Evolutionary conservation across 2,113 vertebrate species (phyloP).

Genomic region (Ageneiosus marmoratus): DNA sequence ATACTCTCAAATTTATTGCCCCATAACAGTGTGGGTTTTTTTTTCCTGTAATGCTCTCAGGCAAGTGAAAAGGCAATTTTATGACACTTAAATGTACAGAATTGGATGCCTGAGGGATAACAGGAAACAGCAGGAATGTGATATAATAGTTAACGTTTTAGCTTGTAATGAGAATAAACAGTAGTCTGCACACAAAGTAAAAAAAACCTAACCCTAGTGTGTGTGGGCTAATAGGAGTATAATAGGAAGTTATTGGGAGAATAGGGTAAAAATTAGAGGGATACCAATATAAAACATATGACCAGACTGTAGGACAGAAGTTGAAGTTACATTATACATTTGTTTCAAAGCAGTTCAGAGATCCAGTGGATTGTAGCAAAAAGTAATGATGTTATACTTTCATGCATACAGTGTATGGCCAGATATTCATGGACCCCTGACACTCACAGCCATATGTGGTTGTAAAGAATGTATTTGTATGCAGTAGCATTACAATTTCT

Average conservation of each 20-base stretch:
- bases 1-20: slow-evolving; percentile 43
- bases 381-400: background rate
- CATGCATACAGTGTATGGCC: background rate
- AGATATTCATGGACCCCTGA: background rate
- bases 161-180: background rate
- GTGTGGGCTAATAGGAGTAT: background rate
- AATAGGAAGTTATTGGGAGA: background rate
- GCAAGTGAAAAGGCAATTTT: slow-evolving; percentile 48
- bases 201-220: background rate
- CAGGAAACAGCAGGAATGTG: background rate
- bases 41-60: slow-evolving; percentile 27
- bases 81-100: slow-evolving; percentile 15
- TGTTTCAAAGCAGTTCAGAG: background rate
- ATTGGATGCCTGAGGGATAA: background rate
- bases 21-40: slow-evolving; percentile 31
- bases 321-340: background rate
- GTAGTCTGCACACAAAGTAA: background rate
- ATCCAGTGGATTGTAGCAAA: background rate
- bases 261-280: background rate
- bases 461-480: background rate
- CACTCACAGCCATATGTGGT: background rate
- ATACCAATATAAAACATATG: background rate
- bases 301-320: background rate
- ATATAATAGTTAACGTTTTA: background rate
- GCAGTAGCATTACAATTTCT: background rate